These are phyloP conservation scores for Synanthedon formicaeformis DNA, from an alignment of 2,888 invertebrate species.

Conservation along the genomic window DNA sequence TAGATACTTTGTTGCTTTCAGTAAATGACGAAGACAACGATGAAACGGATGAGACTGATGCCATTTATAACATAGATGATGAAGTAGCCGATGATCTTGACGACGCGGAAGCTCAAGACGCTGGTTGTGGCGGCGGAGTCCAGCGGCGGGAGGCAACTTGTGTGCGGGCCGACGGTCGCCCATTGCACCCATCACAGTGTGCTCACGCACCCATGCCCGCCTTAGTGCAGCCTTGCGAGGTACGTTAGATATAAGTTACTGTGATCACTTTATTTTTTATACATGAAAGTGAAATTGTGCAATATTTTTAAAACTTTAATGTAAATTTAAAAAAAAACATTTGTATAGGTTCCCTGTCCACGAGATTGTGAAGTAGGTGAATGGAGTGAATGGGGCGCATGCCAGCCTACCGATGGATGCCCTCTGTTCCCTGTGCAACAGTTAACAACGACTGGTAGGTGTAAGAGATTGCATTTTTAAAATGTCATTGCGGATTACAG, in stretches of 20 bases:
- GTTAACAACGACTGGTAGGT: slow-evolving; percentile 55
- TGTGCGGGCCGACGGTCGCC: slow-evolving; percentile 57
- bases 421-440: slow-evolving; percentile 62
- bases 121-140: slow-evolving; percentile 70
- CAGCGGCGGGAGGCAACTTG: slow-evolving; percentile 70
- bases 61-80: slow-evolving; percentile 35
- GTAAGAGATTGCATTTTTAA: too few relatives aligned
- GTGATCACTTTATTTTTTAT: too few relatives aligned
- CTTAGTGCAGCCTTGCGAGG: slow-evolving; percentile 67
- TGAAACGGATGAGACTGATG: slow-evolving; percentile 44
- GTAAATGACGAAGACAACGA: slow-evolving; percentile 40
- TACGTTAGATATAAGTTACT: slow-evolving; percentile 10
- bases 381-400: slow-evolving; percentile 74
- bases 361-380: slow-evolving; percentile 72
- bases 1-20: slow-evolving; percentile 1
- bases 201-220: slow-evolving; percentile 63
- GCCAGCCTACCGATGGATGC: slow-evolving; percentile 67
- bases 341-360: slow-evolving; percentile 65
- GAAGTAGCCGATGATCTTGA: slow-evolving; percentile 36
- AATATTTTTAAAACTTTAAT: neutral
- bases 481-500: too few relatives aligned
- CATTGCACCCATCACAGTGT: slow-evolving; percentile 59
- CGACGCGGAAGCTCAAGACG: slow-evolving; percentile 18
- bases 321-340: neutral
- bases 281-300: too few relatives aligned